phyloP scores from a whole-genome alignment of 2,888 invertebrate genomes.

The Tuta absoluta region DNA sequence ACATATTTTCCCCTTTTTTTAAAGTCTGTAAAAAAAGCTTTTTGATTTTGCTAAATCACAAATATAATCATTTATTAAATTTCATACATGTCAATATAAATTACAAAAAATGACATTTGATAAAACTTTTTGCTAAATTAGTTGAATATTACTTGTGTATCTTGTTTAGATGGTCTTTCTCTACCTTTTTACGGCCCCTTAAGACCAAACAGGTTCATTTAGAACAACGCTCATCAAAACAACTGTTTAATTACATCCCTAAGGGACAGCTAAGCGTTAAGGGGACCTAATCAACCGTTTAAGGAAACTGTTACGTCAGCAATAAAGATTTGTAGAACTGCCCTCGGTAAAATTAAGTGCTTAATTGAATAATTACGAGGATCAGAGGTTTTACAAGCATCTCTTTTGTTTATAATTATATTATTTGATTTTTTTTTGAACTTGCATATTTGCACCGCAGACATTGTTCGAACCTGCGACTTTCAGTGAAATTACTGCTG shows the following conservation, averaged over 20 bases:
- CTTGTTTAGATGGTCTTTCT: neutral
- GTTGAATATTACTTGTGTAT: too few species aligned
- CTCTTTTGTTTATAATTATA: neutral
- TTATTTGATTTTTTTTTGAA: neutral
- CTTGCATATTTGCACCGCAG: too few species aligned
- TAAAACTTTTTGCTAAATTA: too few species aligned
- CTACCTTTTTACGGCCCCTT: constrained; percentile 40
- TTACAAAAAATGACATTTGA: too few species aligned
- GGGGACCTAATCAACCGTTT: constrained; percentile 61
- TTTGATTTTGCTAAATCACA: too few species aligned
- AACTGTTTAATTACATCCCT: constrained; percentile 71
- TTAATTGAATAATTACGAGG: neutral
- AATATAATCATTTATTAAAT: too few species aligned
- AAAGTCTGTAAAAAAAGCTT: too few species aligned
- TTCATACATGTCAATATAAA: too few species aligned
- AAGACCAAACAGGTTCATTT: constrained; percentile 67
- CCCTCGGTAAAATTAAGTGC: constrained; percentile 6
- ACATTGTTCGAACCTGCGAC: too few species aligned
- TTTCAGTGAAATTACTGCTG: too few species aligned
- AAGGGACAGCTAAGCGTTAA: constrained; percentile 58
- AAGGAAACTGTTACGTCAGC: constrained; percentile 31
- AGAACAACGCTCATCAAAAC: constrained; percentile 69
- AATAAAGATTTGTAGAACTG: constrained; percentile 20
- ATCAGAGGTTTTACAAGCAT: neutral
- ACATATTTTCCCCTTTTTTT: too few species aligned